phyloP scores from a whole-genome alignment of 2,113 vertebrate species.

The Campylomormyrus tamandua region DNA sequence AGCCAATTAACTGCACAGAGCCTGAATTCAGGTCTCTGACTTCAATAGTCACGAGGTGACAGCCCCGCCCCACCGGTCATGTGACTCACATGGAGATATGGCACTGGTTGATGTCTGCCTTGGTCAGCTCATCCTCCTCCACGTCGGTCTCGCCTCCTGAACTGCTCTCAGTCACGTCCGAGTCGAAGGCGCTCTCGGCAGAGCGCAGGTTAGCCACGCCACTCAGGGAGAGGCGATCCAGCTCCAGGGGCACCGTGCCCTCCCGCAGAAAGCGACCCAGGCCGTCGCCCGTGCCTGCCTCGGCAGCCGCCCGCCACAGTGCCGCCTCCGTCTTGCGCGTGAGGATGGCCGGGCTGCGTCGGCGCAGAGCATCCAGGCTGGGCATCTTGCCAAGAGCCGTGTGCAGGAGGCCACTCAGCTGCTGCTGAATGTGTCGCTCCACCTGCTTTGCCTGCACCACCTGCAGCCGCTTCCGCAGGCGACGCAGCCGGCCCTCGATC shows the following conservation, averaged over 20 bases:
- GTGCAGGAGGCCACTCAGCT: constrained; percentile 87
- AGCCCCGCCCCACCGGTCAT: not conserved
- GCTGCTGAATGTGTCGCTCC: constrained; percentile 92
- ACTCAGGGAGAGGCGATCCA: constrained; percentile 83
- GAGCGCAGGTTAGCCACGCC: constrained; percentile 79
- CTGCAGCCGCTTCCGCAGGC: constrained; percentile 88
- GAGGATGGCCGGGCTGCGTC: constrained; percentile 63
- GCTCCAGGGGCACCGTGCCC: constrained; percentile 73
- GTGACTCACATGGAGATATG: constrained; percentile 87
- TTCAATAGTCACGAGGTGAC: not conserved
- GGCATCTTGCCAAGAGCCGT: constrained; percentile 73
- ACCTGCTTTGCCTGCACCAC: constrained; percentile 97
- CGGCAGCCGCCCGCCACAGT: constrained; percentile 63
- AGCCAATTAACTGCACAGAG: not conserved
- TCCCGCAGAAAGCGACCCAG: constrained; percentile 78
- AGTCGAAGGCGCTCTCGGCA: constrained; percentile 86
- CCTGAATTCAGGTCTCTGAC: not conserved
- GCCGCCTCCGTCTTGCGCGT: constrained; percentile 75
- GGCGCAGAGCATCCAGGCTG: constrained; percentile 61
- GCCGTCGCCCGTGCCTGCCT: constrained; percentile 65
- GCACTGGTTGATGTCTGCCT: constrained; percentile 78
- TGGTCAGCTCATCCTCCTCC: constrained; percentile 85
- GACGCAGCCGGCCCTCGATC: constrained; percentile 77
- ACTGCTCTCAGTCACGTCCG: constrained; percentile 93
- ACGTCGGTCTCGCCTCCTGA: constrained; percentile 92